phyloP scores from a whole-genome alignment of 2,888 invertebrate species.

The Scaeva pyrastri region DNA sequence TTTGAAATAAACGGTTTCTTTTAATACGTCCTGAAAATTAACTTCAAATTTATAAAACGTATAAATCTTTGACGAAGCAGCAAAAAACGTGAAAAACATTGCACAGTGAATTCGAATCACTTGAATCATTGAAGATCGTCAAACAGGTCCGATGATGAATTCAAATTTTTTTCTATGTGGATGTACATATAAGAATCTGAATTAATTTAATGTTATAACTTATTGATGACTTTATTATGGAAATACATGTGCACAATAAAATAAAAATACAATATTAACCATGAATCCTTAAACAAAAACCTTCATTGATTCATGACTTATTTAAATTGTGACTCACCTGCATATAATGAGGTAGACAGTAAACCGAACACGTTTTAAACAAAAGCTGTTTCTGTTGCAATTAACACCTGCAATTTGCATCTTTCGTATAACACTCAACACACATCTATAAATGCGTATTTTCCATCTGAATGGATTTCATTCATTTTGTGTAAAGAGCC shows the following conservation, averaged over 20 bases:
- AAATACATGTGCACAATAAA: neutral
- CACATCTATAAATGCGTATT: neutral
- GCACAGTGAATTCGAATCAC: too few species aligned
- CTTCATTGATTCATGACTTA: constrained; percentile 3
- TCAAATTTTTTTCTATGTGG: too few species aligned
- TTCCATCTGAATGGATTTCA: constrained; percentile 8
- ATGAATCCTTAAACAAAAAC: neutral
- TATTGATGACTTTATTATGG: neutral
- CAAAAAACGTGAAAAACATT: too few species aligned
- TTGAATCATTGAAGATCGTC: too few species aligned
- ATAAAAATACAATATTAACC: neutral
- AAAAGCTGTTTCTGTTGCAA: constrained; percentile 18
- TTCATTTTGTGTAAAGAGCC: neutral
- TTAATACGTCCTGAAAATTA: too few species aligned
- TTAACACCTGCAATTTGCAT: constrained; percentile 34
- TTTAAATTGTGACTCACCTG: constrained; percentile 12
- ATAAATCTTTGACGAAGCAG: too few species aligned
- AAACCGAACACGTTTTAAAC: constrained; percentile 27
- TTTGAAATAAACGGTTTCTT: too few species aligned
- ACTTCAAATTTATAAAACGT: too few species aligned
- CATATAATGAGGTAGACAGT: constrained; percentile 8
- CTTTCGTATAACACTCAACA: neutral
- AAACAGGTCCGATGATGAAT: too few species aligned
- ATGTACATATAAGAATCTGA: too few species aligned
- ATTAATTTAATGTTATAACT: too few species aligned